phyloP scores from a whole-genome alignment of 2,888 invertebrate genomes.

The Arrhopalites spinosus region DNA sequence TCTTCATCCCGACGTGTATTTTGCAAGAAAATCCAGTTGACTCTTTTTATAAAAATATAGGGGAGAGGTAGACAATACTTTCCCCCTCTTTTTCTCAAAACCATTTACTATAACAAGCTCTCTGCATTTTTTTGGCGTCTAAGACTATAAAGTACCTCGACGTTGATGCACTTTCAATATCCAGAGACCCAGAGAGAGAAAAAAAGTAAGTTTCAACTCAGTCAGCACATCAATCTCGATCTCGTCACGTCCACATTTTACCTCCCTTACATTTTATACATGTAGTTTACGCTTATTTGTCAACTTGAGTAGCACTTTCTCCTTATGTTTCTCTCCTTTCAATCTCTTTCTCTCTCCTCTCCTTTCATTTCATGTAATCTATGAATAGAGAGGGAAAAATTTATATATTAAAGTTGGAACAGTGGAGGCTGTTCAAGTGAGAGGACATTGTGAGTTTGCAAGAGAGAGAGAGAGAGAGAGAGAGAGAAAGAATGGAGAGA shows the following conservation, averaged over 20 bases:
- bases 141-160: neutral
- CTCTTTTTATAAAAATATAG: neutral
- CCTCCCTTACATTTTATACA: neutral
- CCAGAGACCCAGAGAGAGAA: neutral
- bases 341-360: neutral
- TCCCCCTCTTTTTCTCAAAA: too few relatives aligned
- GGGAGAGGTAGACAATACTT: too few relatives aligned
- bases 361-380: neutral
- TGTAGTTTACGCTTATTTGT: neutral
- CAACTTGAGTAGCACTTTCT: neutral
- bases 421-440: neutral
- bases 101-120: too few relatives aligned
- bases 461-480: neutral
- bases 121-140: too few relatives aligned
- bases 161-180: neutral
- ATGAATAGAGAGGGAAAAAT: neutral
- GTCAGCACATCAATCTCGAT: conserved; percentile 8
- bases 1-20: too few relatives aligned
- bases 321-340: neutral
- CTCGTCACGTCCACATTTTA: conserved; percentile 3
- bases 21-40: too few relatives aligned
- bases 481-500: neutral
- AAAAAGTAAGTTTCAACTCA: neutral
- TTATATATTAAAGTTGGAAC: neutral
- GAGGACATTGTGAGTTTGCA: neutral